These are phyloP conservation scores for Zaprionus ghesquierei DNA, from an alignment of 1,140 invertebrate species.

Conservation along the genomic window DNA sequence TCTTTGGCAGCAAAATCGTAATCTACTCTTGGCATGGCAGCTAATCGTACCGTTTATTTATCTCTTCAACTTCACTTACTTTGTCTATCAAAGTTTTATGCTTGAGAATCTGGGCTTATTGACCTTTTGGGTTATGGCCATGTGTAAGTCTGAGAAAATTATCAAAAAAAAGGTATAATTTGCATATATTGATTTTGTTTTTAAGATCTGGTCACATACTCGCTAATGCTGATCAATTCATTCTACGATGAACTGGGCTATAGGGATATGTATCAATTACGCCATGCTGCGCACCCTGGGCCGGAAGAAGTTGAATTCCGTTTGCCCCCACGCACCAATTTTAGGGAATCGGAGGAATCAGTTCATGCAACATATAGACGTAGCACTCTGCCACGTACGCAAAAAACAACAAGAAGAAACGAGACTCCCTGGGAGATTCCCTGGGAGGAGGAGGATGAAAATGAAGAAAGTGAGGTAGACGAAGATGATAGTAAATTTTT, in stretches of 20 bases:
- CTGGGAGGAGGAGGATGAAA: too few relatives aligned
- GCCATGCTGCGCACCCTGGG: rapidly evolving
- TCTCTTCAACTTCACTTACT: slow-evolving; percentile 13
- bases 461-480: too few relatives aligned
- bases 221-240: slow-evolving; percentile 15
- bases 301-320: background rate
- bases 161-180: background rate
- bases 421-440: too few relatives aligned
- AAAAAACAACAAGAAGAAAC: too few relatives aligned
- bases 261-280: background rate
- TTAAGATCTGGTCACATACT: slow-evolving; percentile 11
- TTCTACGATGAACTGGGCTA: slow-evolving; percentile 13
- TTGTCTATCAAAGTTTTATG: background rate
- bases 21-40: slow-evolving; percentile 1
- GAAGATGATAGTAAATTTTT: too few relatives aligned
- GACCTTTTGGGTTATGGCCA: background rate
- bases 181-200: background rate
- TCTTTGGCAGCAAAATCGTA: slow-evolving; percentile 1
- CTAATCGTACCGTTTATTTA: background rate
- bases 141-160: slow-evolving; percentile 11
- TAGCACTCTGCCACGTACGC: too few relatives aligned
- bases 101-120: background rate
- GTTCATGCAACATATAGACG: too few relatives aligned
- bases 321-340: too few relatives aligned
- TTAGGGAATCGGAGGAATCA: too few relatives aligned